A percentile compares a stretch with the other conserved stretches of the same genome.
phyloP scores from a whole-genome alignment of 2,797 vertebrate species.

The Sebastiscus albofasciatus region DNA sequence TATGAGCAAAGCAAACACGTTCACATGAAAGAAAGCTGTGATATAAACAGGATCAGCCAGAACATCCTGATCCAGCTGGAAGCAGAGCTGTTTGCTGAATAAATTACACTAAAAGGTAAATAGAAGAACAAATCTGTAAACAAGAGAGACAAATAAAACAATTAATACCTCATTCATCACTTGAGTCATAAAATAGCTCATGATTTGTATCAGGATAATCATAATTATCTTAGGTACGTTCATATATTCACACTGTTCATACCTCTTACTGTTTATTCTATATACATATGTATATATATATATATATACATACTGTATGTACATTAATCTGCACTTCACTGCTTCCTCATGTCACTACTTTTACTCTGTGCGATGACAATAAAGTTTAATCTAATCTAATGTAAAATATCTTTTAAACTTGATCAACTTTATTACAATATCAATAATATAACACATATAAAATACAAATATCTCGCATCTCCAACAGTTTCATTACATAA shows the following conservation, averaged over 20 bases:
- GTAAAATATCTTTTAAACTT: too few species aligned
- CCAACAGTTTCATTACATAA: neutral
- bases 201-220: too few species aligned
- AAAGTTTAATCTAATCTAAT: neutral
- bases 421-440: too few species aligned
- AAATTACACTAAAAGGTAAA: neutral
- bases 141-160: neutral
- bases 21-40: constrained; percentile 18
- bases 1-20: constrained; percentile 32
- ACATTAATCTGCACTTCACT: neutral
- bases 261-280: neutral
- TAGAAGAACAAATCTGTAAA: neutral
- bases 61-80: neutral
- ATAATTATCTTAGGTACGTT: too few species aligned
- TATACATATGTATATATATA: too few species aligned
- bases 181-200: neutral
- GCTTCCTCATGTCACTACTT: neutral
- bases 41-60: constrained; percentile 18
- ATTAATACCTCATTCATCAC: neutral
- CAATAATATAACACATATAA: too few species aligned
- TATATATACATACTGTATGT: neutral
- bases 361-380: neutral
- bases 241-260: neutral
- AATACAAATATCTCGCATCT: neutral
- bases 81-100: neutral